Percentiles rank a stretch among this genome's conserved stretches.
Conservation (phyloP, 30 jellyfish, hydroid and myxozoan species). For the Rhopilema esculentum region DNA sequence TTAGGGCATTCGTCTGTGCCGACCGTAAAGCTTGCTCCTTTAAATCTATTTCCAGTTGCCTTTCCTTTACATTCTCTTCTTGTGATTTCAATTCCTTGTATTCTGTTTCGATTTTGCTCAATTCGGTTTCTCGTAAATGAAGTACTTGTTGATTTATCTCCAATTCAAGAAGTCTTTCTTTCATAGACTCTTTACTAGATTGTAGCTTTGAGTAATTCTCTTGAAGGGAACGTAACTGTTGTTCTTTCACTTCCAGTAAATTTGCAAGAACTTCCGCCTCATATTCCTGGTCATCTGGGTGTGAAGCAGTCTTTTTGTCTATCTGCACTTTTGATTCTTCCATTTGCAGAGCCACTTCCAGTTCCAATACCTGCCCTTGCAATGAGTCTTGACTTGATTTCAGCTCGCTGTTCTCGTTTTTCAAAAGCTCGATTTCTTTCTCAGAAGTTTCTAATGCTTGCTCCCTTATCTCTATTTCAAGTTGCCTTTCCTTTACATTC, state of each 20-base stretch:
- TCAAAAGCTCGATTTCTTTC: neutral
- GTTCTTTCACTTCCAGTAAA: neutral
- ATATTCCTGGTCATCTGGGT: neutral
- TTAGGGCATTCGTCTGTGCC: too few species aligned
- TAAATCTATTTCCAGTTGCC: neutral
- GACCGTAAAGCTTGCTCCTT: neutral
- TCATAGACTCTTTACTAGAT: neutral
- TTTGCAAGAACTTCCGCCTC: neutral
- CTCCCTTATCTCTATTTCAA: neutral
- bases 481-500: neutral
- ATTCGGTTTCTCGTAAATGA: neutral
- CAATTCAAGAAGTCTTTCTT: neutral
- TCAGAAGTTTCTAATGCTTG: neutral
- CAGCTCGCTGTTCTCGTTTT: neutral
- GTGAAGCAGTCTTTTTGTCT: neutral
- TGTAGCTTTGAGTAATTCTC: neutral
- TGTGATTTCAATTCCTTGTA: neutral
- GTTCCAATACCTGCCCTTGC: neutral
- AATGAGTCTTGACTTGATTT: neutral
- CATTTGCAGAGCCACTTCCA: neutral
- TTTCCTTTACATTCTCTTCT: neutral
- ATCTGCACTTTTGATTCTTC: neutral
- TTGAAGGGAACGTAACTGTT: neutral
- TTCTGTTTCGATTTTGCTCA: constrained; percentile 1
- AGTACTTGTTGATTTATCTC: neutral